Evolutionary conservation across 2,113 vertebrate genomes (phyloP).

Genomic region (Pelodiscus sinensis): DNA sequence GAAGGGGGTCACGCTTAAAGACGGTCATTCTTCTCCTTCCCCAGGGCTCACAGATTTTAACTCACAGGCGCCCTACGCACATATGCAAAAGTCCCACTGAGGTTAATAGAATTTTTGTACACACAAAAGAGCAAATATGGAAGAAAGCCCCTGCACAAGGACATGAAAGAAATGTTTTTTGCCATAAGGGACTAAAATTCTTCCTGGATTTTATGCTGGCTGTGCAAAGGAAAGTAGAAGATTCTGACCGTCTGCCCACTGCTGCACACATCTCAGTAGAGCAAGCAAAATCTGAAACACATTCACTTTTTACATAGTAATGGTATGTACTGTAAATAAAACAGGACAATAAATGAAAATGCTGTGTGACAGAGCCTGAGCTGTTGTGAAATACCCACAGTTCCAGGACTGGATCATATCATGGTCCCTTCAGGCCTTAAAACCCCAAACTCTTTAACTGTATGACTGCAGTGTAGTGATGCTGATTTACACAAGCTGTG

Average conservation of each 20-base stretch:
- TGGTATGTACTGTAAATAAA: neutral
- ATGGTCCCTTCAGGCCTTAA: neutral
- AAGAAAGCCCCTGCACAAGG: neutral
- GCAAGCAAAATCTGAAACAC: neutral
- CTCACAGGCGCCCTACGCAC: neutral
- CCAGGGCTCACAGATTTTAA: neutral
- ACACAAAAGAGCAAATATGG: neutral
- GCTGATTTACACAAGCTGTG: neutral
- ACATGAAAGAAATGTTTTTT: neutral
- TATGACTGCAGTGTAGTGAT: neutral
- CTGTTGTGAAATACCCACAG: neutral
- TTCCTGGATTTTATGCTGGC: neutral
- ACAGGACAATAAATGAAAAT: accelerated
- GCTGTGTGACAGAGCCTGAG: neutral
- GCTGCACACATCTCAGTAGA: accelerated
- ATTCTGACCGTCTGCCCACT: neutral
- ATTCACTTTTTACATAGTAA: neutral
- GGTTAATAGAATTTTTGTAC: neutral
- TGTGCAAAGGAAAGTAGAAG: neutral
- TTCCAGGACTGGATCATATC: neutral
- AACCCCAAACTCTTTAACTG: neutral
- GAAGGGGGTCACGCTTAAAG: neutral
- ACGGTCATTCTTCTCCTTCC: neutral
- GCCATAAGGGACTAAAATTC: accelerated
- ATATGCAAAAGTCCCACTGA: neutral